Conservation (phyloP, 1,140 invertebrate genomes). For the Drosophila pectinifera region DNA sequence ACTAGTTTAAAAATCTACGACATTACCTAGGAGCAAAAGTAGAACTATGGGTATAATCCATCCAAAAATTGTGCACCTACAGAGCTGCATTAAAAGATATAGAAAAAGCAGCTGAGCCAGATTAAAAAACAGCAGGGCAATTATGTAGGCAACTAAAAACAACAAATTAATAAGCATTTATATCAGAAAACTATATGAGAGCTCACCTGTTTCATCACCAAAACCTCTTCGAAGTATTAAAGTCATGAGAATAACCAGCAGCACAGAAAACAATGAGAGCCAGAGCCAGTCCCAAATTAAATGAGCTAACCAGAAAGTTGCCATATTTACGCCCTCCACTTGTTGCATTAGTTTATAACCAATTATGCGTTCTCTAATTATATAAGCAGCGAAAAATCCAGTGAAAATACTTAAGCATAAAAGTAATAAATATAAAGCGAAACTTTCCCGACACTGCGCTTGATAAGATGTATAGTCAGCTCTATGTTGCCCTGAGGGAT, state of each 20-base stretch:
- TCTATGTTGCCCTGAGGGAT: not conserved
- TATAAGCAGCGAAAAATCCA: constrained; percentile 17
- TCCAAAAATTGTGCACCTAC: constrained; percentile 7
- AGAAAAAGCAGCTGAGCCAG: constrained; percentile 22
- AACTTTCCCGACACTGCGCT: constrained; percentile 7
- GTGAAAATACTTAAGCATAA: constrained; percentile 20
- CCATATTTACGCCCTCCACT: constrained; percentile 42
- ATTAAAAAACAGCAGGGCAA: constrained; percentile 12
- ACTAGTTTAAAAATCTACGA: too few species aligned
- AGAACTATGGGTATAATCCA: constrained; percentile 23
- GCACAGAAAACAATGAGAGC: constrained; percentile 2
- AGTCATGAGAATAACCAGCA: constrained; percentile 2
- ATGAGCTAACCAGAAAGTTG: constrained; percentile 31
- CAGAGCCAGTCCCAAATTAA: constrained; percentile 21
- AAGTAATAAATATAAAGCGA: not conserved
- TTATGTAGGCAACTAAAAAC: constrained; percentile 15
- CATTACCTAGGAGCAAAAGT: constrained; percentile 14
- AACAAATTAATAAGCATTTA: not conserved
- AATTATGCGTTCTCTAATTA: constrained; percentile 19
- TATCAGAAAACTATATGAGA: not conserved
- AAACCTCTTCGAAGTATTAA: not conserved
- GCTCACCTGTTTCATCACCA: constrained; percentile 2
- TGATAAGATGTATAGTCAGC: not conserved
- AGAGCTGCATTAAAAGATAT: constrained; percentile 28
- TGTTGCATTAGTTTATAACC: constrained; percentile 32